Base-by-base conservation (phyloP, 1,140 invertebrate species). In the Drosophila melanica region DNA sequence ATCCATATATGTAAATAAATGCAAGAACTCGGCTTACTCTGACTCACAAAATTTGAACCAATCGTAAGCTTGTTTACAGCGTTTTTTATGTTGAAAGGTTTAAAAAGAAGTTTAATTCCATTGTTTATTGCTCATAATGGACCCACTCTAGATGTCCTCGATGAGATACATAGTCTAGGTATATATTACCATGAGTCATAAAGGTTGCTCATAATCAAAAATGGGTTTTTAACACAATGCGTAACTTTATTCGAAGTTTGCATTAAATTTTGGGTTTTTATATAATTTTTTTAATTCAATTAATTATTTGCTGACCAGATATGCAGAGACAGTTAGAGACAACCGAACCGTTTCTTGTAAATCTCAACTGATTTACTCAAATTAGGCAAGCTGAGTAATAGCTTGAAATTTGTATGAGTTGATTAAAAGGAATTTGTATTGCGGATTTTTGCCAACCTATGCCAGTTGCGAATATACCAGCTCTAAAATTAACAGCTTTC, bases 161-260 rank as follows among this genome's bases (percentile, higher is more conserved):
- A 12, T 23, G 20, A 23, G 1, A 23, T 23, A 23, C 20, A 23
- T 23, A 23, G 20, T 3, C 2, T 3, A 23, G 2, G 2, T 42
- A 55, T 50, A n/a, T 8, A 27, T 7, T 1, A 14, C 4, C 51
- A 57, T 85, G 81, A 85, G 50, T 85, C 81, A 85, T 37, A 71
- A 51, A 47, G 27, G 9, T 66, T 42, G 42, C 23, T 35, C 41
- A 54, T 55, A 57, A 72, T 14, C 51, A n/a, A 51, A 10, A 73
- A 50, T 41, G 30, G 75, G 47, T 41, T 53, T 71, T 79, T 82
- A 79, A 82, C 79, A 62, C 42, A 62, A 70, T 66, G 72, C 72
- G 66, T 81, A 66, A 70, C 51, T 67, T 60, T 47, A 82, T 64
- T 75, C 50, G 37, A 51, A 63, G 45, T 27, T 77, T 64, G 18